Evolutionary conservation across 2,888 invertebrate genomes (phyloP).

Genomic region (Piscicola geometra): DNA sequence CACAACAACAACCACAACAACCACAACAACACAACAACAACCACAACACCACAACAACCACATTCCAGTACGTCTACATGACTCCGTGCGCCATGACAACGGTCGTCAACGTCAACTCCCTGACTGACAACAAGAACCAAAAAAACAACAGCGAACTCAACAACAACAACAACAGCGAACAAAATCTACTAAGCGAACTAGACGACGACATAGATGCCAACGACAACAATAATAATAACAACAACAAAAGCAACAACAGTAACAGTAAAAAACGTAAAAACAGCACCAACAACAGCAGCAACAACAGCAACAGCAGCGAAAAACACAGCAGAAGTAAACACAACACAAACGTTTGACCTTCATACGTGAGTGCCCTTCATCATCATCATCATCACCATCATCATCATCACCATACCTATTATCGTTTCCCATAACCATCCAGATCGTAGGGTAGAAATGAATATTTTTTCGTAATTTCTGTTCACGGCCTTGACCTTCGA

Average conservation of each 20-base stretch:
- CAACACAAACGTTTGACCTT: background rate
- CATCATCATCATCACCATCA: background rate
- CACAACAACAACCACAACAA: background rate
- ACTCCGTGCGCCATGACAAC: conserved; percentile 34
- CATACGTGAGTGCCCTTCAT: background rate
- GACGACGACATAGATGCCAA: background rate
- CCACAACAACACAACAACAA: background rate
- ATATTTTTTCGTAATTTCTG: no score
- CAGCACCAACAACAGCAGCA: background rate
- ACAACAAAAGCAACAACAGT: background rate
- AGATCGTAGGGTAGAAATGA: no score
- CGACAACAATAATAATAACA: background rate
- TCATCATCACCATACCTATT: background rate
- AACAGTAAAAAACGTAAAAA: background rate
- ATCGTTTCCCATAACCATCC: no score
- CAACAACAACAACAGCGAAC: conserved; percentile 29
- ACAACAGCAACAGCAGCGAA: background rate
- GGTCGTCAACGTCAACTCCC: conserved; percentile 9
- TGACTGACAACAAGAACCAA: conserved; percentile 1
- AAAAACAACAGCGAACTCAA: conserved; percentile 10
- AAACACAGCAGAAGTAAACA: background rate
- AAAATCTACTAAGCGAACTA: background rate
- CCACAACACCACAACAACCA: no score
- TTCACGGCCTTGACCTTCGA: background rate
- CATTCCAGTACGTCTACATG: conserved; percentile 32